Base-by-base conservation (phyloP, 2,113 vertebrate species). In the Saccopteryx bilineata region DNA sequence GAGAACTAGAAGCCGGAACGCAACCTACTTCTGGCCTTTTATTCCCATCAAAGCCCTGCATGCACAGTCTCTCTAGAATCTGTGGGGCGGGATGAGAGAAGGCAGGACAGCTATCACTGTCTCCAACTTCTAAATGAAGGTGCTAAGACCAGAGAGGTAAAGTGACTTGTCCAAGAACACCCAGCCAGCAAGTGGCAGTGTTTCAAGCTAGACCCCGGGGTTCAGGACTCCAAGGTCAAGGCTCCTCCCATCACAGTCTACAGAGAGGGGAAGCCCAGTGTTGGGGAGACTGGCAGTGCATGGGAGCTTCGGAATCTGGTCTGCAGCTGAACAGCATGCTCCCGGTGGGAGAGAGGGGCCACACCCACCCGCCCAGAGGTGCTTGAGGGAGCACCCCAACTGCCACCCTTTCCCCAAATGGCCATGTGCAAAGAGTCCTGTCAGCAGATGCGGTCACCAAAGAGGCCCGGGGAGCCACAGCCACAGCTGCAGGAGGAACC, bases 321-420 rank as follows among this genome's bases (percentile, higher is more conserved):
- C 54, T 61, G 81, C 2, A 31, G 69, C 46, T 3, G 4, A 71
- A 74, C 54, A 48, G 60, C 7, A 0, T 52, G 61, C 74, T 68
- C 21, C 71, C 24, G 46, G 87, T 28, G 65, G 68, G 84, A 2
- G 0, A 79, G 12, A 17, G 28, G 48, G 52, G 78, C n/a, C 50
- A 7, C 18, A 2, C 28, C 81, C 75, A 76, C 79, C 63, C 63
- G 39, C 39, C 39, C 39, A 39, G 39, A 3, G 39, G 28, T 15
- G 58, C 66, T 91, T 50, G n/a, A 5, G 0, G 65, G 74, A 66
- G 48, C 69, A 63, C 24, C 56, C 74, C 72, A 94, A 50, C 50
- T 65, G 87, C 80, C 66, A 48, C 52, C 65, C 56, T 96, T 94
- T 85, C 65, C 50, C 94, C 95, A 88, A 80, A 95, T 82, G 95